phyloP scores from a whole-genome alignment of 2,888 invertebrate species.

The Amiota mariae region DNA sequence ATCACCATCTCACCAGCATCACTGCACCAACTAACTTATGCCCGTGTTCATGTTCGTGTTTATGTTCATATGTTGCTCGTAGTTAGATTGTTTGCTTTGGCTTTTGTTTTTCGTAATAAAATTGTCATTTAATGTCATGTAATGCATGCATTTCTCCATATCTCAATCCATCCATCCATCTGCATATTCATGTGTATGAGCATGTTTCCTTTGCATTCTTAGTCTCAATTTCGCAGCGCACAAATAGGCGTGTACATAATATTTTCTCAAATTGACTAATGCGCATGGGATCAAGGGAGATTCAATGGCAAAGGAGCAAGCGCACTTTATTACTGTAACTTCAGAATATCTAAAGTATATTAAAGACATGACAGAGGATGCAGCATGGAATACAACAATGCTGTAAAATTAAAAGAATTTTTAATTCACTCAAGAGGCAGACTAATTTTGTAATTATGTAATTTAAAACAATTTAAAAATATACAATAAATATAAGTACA shows the following conservation, averaged over 20 bases:
- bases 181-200: not conserved
- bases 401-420: no score
- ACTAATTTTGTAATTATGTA: no score
- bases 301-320: no score
- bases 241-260: slow-evolving; percentile 22
- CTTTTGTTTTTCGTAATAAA: slow-evolving; percentile 27
- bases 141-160: slow-evolving; percentile 1
- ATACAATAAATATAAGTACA: no score
- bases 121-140: slow-evolving; percentile 27
- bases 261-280: slow-evolving; percentile 24
- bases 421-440: no score
- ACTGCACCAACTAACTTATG: slow-evolving; percentile 1
- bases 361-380: no score
- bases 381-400: no score
- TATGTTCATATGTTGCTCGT: not conserved
- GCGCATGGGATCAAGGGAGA: not conserved
- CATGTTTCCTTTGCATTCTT: not conserved
- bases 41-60: not conserved
- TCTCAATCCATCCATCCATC: not conserved
- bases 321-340: no score
- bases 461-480: no score
- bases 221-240: not conserved
- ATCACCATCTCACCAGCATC: slow-evolving; percentile 32
- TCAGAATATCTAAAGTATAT: no score
- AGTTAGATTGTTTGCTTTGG: not conserved